Evolutionary conservation across 2,797 vertebrate species (phyloP), one percentile per base, ranked within the genome.

Genomic region (Sternotherus odoratus): DNA sequence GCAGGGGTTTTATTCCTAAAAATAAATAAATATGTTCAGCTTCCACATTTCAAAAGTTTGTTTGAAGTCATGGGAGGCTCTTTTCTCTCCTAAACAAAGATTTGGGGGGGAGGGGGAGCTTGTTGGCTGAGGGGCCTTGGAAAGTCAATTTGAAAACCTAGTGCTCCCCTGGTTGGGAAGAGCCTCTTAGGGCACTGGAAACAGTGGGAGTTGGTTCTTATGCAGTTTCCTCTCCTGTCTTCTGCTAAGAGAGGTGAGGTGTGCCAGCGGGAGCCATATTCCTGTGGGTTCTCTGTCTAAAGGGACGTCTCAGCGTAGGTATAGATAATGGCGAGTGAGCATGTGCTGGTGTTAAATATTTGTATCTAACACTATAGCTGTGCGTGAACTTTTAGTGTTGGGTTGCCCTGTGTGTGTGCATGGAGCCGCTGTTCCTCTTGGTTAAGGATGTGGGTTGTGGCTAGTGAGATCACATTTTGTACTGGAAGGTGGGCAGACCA

Each of bases 151-250:
- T 85, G 46, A 84, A 95, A 78, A 50, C 63, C 30, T 46, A 13
- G 85, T 78, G 77, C 43, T 91, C 36, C 48, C 50, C 24, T 90
- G 84, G 82, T 79, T 89, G 91, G 90, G 92, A 92, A 79, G 36
- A 79, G 84, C 53, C 81, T 89, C 87, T 81, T 91, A 53, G 94
- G 80, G 83, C 8, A 49, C 83, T 75, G 89, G 87, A 13, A 91
- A 5, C 63, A 30, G 89, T 2, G 4, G 94, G 90, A 69, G 89
- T 36, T 85, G 80, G 83, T 93, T 87, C 94, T 82, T 94, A 79
- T 9, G n/a, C 5, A 83, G 96, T 96, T 95, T 89, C 87, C 83
- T 94, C 77, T 92, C 85, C 77, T n/a, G 77, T 51, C 75, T 83
- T 79, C 78, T 89, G 57, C 79, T 30, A 1, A 0, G 0, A 78